Evolutionary conservation across 2,797 vertebrate species (phyloP).

Genomic region (Sebastes flavidus): DNA sequence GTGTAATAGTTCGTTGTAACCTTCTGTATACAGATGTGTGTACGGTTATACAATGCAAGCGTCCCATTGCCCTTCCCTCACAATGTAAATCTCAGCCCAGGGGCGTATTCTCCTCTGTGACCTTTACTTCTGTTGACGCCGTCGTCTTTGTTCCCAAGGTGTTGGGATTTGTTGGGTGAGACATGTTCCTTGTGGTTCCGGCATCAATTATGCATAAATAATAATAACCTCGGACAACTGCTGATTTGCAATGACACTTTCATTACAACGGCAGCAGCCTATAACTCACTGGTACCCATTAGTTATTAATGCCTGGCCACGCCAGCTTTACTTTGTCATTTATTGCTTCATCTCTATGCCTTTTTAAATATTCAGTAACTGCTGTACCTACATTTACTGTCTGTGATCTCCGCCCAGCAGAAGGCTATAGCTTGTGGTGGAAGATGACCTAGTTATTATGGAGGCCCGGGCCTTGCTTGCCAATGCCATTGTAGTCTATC

Average conservation of each 20-base stretch:
- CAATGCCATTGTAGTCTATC: slow-evolving; percentile 58
- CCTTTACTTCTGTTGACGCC: slow-evolving; percentile 78
- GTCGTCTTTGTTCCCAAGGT: slow-evolving; percentile 76
- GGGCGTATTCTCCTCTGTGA: slow-evolving; percentile 72
- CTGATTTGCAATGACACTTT: slow-evolving; percentile 90
- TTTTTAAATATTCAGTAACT: slow-evolving; percentile 90
- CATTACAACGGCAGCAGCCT: slow-evolving; percentile 85
- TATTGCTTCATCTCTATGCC: slow-evolving; percentile 87
- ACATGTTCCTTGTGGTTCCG: slow-evolving; percentile 80
- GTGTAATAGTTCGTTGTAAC: slow-evolving; percentile 36
- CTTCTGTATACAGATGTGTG: slow-evolving; percentile 46
- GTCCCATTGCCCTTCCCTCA: slow-evolving; percentile 27
- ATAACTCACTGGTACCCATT: slow-evolving; percentile 85
- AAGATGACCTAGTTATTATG: slow-evolving; percentile 71
- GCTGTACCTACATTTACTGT: slow-evolving; percentile 88
- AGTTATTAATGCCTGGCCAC: slow-evolving; percentile 87
- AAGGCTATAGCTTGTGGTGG: slow-evolving; percentile 71
- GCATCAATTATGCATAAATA: slow-evolving; percentile 90
- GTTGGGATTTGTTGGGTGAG: slow-evolving; percentile 75
- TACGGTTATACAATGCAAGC: slow-evolving; percentile 21
- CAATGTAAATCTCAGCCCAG: slow-evolving; percentile 67
- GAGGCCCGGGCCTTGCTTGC: slow-evolving; percentile 56
- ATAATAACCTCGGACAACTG: slow-evolving; percentile 88
- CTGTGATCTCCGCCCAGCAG: slow-evolving; percentile 75
- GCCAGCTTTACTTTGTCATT: slow-evolving; percentile 89